Evolutionary conservation across 2,113 vertebrate species (phyloP).

Genomic region (Sebastes schlegelii): DNA sequence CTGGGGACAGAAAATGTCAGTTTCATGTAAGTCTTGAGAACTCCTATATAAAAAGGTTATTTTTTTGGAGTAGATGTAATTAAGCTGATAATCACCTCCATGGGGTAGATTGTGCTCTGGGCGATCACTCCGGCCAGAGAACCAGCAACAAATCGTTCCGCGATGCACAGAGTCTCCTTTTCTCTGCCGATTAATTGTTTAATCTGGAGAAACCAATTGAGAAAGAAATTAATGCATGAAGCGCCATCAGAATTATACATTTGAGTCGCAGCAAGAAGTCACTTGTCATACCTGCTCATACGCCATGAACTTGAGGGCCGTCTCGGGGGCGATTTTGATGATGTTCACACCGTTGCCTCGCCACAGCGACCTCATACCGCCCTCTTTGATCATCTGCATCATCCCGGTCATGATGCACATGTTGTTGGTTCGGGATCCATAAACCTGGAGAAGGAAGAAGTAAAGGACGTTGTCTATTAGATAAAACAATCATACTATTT

Average conservation of each 20-base stretch:
- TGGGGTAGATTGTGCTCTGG: slow-evolving; percentile 97
- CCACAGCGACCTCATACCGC: slow-evolving; percentile 91
- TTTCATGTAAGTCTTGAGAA: background rate
- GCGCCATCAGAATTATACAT: accelerated
- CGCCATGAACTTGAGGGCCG: slow-evolving; percentile 98
- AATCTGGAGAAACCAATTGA: slow-evolving; percentile 81
- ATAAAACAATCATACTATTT: background rate
- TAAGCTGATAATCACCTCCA: slow-evolving; percentile 89
- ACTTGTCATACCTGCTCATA: slow-evolving; percentile 90
- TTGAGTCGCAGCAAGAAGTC: too few species aligned
- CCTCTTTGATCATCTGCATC: slow-evolving; percentile 95
- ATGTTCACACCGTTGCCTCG: slow-evolving; percentile 94
- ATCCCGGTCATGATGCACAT: slow-evolving; percentile 94
- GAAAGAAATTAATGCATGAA: background rate
- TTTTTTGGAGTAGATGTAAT: background rate
- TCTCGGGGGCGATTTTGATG: slow-evolving; percentile 95
- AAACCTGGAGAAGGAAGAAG: slow-evolving; percentile 84
- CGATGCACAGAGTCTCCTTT: slow-evolving; percentile 89
- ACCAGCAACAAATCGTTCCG: slow-evolving; percentile 91
- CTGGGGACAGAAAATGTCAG: slow-evolving; percentile 66
- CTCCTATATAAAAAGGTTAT: background rate
- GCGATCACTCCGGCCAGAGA: slow-evolving; percentile 94
- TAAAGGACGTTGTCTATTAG: background rate
- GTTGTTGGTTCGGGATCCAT: slow-evolving; percentile 93
- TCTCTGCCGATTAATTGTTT: slow-evolving; percentile 91